Evolutionary conservation across 2,797 vertebrate genomes (phyloP).

Genomic region (Cheirogaleus major): DNA sequence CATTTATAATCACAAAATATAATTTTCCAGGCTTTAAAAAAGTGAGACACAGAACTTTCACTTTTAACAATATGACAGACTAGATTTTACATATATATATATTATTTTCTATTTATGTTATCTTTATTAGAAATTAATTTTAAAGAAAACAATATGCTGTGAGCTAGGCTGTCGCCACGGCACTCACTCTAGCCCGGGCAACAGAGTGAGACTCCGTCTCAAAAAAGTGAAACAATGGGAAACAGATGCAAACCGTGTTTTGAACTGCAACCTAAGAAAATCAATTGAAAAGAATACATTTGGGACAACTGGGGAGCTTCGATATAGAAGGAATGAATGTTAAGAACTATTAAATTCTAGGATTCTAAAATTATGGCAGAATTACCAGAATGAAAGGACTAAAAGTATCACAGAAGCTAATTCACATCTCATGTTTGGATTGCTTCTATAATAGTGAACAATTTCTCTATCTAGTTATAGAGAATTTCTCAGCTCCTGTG

Average conservation of each 20-base stretch:
- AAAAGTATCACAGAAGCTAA: not conserved
- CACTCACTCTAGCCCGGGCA: too few relatives aligned
- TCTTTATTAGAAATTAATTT: constrained; percentile 36
- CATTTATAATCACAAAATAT: constrained; percentile 32
- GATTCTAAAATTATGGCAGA: not conserved
- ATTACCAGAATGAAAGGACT: not conserved
- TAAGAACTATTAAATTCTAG: not conserved
- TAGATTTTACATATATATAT: not conserved
- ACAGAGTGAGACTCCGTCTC: too few relatives aligned
- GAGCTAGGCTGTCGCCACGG: too few relatives aligned
- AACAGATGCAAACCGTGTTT: not conserved
- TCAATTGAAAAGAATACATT: constrained; percentile 13
- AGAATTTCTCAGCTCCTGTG: not conserved
- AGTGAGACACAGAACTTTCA: not conserved
- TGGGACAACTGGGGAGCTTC: not conserved
- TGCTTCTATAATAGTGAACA: not conserved
- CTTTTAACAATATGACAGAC: not conserved
- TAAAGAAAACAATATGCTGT: not conserved
- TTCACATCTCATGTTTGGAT: not conserved
- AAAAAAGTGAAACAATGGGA: not conserved
- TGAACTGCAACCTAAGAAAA: not conserved
- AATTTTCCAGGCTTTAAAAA: not conserved
- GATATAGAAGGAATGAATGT: not conserved
- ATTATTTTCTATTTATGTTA: not conserved
- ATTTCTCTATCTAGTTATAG: not conserved